These are phyloP conservation scores for Gila robusta DNA, from an alignment of 2,797 vertebrate species.

Conservation along the genomic window DNA sequence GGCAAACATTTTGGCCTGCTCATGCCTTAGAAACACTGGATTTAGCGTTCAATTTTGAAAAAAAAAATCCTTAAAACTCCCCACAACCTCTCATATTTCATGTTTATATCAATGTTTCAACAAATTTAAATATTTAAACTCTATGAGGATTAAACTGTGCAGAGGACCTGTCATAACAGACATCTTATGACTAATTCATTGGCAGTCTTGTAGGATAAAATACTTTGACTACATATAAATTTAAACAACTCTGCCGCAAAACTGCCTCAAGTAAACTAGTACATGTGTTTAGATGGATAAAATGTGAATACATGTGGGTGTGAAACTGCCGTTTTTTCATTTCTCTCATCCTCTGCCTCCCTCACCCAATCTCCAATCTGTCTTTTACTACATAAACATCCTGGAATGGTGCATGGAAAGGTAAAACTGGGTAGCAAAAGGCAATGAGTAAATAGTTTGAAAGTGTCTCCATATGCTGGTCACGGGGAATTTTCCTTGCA, in stretches of 20 bases:
- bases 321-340: not conserved
- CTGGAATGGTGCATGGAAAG: not conserved
- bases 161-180: conserved; percentile 37
- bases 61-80: not conserved
- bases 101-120: conserved; percentile 36
- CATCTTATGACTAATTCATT: conserved; percentile 34
- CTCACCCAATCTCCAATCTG: conserved; percentile 37
- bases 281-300: conserved; percentile 16
- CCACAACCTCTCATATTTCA: conserved; percentile 1
- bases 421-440: not conserved
- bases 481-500: conserved; percentile 2
- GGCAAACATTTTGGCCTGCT: not conserved
- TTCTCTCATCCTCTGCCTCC: conserved; percentile 6
- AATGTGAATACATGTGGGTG: not conserved
- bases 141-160: conserved; percentile 13
- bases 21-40: not conserved
- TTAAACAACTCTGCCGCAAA: not conserved
- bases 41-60: not conserved
- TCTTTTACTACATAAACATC: conserved; percentile 31
- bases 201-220: conserved; percentile 8
- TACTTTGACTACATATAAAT: not conserved
- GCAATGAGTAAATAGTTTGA: not conserved
- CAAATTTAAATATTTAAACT: conserved; percentile 44
- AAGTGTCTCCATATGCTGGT: not conserved
- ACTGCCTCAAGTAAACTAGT: conserved; percentile 3